A percentile compares a stretch with the other conserved stretches of the same genome.
Evolutionary conservation across 2,888 invertebrate species (phyloP).

Genomic region (Entomobrya proxima): DNA sequence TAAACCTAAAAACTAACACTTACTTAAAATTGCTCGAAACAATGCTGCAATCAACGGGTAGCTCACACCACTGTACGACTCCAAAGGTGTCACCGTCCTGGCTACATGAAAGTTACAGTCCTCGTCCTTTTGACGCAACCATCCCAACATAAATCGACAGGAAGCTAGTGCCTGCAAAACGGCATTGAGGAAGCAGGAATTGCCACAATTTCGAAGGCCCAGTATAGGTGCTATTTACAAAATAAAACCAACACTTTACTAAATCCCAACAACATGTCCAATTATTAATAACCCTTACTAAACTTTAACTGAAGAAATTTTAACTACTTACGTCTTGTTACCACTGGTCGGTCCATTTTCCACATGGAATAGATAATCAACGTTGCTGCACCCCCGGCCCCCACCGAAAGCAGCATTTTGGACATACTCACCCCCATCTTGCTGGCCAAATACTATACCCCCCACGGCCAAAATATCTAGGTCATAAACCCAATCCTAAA

Average conservation of each 20-base stretch:
- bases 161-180: conserved; percentile 93
- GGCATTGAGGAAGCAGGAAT: conserved; percentile 95
- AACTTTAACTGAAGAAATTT: background rate
- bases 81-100: conserved; percentile 69
- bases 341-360: background rate
- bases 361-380: conserved; percentile 37
- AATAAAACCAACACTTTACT: background rate
- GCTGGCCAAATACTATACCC: too few species aligned
- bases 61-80: conserved; percentile 76
- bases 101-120: background rate
- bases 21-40: conserved; percentile 86
- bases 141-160: conserved; percentile 88
- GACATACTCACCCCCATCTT: conserved; percentile 57
- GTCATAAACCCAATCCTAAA: too few species aligned
- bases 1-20: conserved; percentile 48
- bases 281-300: background rate
- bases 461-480: too few species aligned
- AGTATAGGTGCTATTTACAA: conserved; percentile 73
- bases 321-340: background rate
- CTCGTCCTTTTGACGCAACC: conserved; percentile 82
- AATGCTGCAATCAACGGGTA: conserved; percentile 83
- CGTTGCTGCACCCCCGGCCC: conserved; percentile 49
- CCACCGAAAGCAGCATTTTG: conserved; percentile 47
- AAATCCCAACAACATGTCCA: background rate
- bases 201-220: conserved; percentile 92